phyloP scores from a whole-genome alignment of 2,888 invertebrate species.

The Caenorhabditis afra region DNA sequence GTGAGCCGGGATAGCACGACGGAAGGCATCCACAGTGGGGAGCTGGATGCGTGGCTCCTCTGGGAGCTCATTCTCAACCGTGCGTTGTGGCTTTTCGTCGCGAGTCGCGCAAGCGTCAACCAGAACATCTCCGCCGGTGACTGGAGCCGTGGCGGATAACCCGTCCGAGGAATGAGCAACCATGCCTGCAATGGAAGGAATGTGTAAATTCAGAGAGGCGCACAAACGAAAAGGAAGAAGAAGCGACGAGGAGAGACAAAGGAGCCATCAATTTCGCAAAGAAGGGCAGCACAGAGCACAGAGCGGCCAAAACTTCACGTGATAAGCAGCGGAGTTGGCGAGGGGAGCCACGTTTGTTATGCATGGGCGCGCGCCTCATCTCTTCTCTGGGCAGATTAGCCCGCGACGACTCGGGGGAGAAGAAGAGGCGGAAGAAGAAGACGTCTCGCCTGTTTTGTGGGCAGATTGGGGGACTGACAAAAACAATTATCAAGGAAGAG shows the following conservation, averaged over 20 bases:
- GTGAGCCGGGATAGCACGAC: constrained; percentile 74
- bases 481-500: constrained; percentile 2
- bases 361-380: constrained; percentile 13
- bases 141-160: constrained; percentile 62
- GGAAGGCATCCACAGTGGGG: constrained; percentile 74
- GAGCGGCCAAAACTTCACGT: constrained; percentile 37
- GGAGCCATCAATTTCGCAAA: constrained; percentile 2
- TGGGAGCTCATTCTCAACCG: not conserved
- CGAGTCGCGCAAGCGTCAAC: constrained; percentile 35
- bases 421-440: not conserved
- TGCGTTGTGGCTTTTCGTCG: constrained; percentile 29
- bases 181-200: constrained; percentile 47
- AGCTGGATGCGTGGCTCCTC: constrained; percentile 52
- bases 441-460: not conserved
- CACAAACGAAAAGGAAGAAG: not conserved
- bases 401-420: constrained; percentile 12
- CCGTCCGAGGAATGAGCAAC: constrained; percentile 65
- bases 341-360: constrained; percentile 33
- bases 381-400: constrained; percentile 23
- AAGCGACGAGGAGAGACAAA: not conserved
- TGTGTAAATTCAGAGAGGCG: not conserved
- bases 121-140: constrained; percentile 57
- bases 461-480: not conserved
- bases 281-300: constrained; percentile 3
- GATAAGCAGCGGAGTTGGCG: constrained; percentile 27